Percentiles rank a stretch among this genome's conserved stretches.
These are phyloP conservation scores for Varroa destructor DNA, from an alignment of 1,140 invertebrate species.

Conservation along the genomic window DNA sequence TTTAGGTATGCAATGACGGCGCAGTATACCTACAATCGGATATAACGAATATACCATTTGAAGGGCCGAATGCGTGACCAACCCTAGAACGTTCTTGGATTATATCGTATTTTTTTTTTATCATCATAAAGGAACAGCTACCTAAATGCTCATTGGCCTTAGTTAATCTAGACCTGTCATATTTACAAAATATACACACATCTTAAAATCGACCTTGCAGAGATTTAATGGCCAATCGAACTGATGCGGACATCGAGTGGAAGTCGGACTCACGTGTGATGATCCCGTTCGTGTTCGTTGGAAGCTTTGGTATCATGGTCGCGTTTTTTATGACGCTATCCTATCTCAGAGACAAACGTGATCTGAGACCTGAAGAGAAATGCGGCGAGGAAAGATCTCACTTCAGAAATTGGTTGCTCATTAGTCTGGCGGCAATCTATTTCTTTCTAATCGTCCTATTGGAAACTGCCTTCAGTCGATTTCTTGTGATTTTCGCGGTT, in stretches of 20 bases:
- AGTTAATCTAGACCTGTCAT: no score
- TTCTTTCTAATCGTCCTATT: background rate
- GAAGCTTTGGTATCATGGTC: background rate
- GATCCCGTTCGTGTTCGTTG: background rate
- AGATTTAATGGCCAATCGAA: conserved; percentile 5
- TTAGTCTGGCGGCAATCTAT: background rate
- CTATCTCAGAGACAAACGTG: background rate
- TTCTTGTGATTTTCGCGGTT: conserved; percentile 3
- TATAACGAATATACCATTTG: no score
- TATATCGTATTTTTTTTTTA: no score
- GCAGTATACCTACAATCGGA: no score
- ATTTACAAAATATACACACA: background rate
- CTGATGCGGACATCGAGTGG: background rate
- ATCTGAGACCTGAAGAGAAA: background rate
- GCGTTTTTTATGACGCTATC: background rate
- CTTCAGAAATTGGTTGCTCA: conserved; percentile 8
- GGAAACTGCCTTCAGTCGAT: conserved; percentile 23
- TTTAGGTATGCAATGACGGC: no score
- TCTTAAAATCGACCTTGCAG: background rate
- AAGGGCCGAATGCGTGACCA: no score
- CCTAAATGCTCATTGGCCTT: no score
- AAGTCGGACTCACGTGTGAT: conserved; percentile 10
- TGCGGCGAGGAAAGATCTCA: background rate
- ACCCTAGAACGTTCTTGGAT: no score
- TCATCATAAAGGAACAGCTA: no score